Evolutionary conservation across 1,140 invertebrate genomes (phyloP).

Genomic region (Lepidurus apus): DNA sequence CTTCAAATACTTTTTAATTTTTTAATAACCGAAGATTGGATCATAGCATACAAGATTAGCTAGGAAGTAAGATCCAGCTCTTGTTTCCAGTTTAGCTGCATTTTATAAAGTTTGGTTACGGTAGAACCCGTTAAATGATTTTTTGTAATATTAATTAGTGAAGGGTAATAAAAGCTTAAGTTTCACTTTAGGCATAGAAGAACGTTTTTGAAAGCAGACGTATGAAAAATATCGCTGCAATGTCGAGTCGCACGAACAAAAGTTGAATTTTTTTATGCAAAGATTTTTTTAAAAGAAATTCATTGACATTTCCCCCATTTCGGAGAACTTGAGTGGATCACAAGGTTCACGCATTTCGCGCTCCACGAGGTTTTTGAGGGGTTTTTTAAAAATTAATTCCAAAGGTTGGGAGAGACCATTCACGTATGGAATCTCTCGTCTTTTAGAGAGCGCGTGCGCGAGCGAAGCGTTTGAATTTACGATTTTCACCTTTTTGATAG

Average conservation of each 20-base stretch:
- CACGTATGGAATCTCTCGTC: too few species aligned
- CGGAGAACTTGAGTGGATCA: not conserved
- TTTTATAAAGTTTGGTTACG: too few species aligned
- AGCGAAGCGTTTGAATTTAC: too few species aligned
- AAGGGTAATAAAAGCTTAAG: too few species aligned
- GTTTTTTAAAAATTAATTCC: not conserved
- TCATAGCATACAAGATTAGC: too few species aligned
- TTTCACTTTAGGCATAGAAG: too few species aligned
- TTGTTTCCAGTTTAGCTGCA: too few species aligned
- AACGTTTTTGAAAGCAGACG: not conserved
- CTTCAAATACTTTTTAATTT: not conserved
- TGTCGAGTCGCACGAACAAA: constrained; percentile 17
- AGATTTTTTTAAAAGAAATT: not conserved
- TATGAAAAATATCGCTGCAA: not conserved
- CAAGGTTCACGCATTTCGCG: not conserved
- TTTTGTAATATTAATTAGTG: too few species aligned
- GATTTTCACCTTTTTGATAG: not conserved
- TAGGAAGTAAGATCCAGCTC: too few species aligned
- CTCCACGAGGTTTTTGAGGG: not conserved
- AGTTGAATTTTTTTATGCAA: not conserved
- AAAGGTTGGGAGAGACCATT: not conserved
- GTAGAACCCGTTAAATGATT: too few species aligned
- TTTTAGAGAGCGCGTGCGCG: too few species aligned
- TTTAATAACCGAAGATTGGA: too few species aligned
- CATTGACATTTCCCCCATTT: not conserved